These are phyloP conservation scores for Tetramorium parvispinum DNA, from an alignment of 1,140 invertebrate species.

Conservation along the genomic window DNA sequence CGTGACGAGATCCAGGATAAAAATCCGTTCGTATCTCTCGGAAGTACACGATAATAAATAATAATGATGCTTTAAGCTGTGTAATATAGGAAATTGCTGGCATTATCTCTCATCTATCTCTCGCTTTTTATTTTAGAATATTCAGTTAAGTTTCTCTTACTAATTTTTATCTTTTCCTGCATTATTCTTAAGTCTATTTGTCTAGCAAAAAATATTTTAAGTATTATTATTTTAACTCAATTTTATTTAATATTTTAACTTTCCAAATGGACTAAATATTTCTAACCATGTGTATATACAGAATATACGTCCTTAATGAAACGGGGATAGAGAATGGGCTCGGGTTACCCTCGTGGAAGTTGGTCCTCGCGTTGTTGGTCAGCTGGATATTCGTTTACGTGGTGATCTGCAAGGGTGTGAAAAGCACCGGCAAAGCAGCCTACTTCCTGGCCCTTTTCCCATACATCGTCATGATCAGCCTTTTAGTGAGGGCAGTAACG, in stretches of 20 bases:
- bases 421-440: conserved; percentile 91
- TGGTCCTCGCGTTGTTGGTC: conserved; percentile 90
- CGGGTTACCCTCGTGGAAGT: conserved; percentile 90
- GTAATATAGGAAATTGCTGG: not conserved
- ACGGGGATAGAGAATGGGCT: conserved; percentile 90
- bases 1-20: not conserved
- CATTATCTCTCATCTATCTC: not conserved
- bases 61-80: not conserved
- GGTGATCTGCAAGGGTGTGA: conserved; percentile 92
- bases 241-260: too few species aligned
- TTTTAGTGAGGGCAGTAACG: conserved; percentile 91
- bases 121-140: not conserved
- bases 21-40: not conserved
- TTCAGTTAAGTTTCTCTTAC: not conserved
- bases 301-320: conserved; percentile 89
- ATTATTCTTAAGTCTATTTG: not conserved
- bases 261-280: not conserved
- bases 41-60: conserved; percentile 21
- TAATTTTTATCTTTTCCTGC: not conserved
- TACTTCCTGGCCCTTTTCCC: conserved; percentile 95
- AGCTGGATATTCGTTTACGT: conserved; percentile 92
- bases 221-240: not conserved
- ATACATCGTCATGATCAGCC: conserved; percentile 91
- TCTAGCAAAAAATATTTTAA: not conserved
- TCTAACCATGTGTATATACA: conserved; percentile 74